Evolutionary conservation across 2,113 vertebrate genomes (phyloP).

Genomic region (Callospermophilus lateralis): DNA sequence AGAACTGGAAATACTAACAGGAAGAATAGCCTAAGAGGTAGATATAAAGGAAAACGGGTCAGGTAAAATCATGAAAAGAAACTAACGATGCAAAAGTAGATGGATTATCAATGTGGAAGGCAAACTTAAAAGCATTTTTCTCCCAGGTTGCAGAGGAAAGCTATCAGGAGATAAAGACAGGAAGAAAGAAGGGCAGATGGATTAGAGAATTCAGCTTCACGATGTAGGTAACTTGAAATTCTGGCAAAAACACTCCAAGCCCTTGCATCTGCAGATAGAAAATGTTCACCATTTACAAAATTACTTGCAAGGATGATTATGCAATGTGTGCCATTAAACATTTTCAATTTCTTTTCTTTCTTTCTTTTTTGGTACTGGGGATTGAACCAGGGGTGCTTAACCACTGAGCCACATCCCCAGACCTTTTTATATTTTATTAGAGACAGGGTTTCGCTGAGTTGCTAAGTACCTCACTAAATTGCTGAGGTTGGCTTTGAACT

Average conservation of each 20-base stretch:
- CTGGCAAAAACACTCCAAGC: no score
- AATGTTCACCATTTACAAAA: background rate
- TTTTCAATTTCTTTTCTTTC: no score
- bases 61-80: background rate
- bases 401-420: no score
- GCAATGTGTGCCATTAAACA: background rate
- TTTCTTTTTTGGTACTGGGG: no score
- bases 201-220: accelerated
- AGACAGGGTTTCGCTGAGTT: no score
- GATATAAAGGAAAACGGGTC: background rate
- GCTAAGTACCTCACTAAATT: no score
- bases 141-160: background rate
- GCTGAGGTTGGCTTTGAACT: no score
- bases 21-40: background rate
- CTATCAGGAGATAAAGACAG: background rate
- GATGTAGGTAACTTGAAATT: accelerated
- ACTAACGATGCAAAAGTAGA: background rate
- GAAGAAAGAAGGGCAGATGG: background rate
- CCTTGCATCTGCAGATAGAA: background rate
- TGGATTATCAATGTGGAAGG: background rate
- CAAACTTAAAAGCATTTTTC: background rate
- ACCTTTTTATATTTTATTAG: no score
- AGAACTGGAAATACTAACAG: background rate
- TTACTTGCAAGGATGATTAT: no score
- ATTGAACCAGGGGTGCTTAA: no score